A percentile compares a stretch with the other conserved stretches of the same genome.
Evolutionary conservation across 2,797 vertebrate genomes (phyloP).

Genomic region (Lepilemur ruficaudatus): DNA sequence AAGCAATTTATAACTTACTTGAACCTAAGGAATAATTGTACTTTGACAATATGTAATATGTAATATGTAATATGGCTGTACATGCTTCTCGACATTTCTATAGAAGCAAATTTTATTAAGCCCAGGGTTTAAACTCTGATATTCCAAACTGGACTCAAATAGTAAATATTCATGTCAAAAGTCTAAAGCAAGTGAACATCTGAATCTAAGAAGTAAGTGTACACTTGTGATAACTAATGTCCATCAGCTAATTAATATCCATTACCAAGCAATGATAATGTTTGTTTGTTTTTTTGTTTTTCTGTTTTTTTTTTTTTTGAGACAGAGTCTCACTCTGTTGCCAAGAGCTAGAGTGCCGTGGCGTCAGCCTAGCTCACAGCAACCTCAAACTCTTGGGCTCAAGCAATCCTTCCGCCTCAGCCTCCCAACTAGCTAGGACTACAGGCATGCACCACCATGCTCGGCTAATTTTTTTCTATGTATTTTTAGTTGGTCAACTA

Average conservation of each 20-base stretch:
- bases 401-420: too few relatives aligned
- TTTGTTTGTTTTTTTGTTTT: not conserved
- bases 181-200: not conserved
- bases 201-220: constrained; percentile 27
- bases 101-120: constrained; percentile 25
- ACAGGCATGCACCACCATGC: too few relatives aligned
- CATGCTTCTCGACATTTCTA: not conserved
- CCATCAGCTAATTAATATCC: not conserved
- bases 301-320: too few relatives aligned
- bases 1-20: constrained; percentile 33
- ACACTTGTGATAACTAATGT: not conserved
- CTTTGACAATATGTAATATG: not conserved
- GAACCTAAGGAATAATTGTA: not conserved
- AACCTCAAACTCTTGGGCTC: too few relatives aligned
- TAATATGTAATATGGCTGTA: not conserved
- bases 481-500: too few relatives aligned
- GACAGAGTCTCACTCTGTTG: too few relatives aligned
- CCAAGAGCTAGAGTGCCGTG: too few relatives aligned
- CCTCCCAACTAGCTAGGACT: too few relatives aligned
- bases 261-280: constrained; percentile 5
- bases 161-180: constrained; percentile 15
- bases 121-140: not conserved
- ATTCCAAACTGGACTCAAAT: not conserved
- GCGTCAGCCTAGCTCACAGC: too few relatives aligned
- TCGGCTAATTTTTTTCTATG: too few relatives aligned